Evolutionary conservation across 2,888 invertebrate genomes (phyloP), one percentile per base, ranked within the genome.

Genomic region (Entomobrya multifasciata): DNA sequence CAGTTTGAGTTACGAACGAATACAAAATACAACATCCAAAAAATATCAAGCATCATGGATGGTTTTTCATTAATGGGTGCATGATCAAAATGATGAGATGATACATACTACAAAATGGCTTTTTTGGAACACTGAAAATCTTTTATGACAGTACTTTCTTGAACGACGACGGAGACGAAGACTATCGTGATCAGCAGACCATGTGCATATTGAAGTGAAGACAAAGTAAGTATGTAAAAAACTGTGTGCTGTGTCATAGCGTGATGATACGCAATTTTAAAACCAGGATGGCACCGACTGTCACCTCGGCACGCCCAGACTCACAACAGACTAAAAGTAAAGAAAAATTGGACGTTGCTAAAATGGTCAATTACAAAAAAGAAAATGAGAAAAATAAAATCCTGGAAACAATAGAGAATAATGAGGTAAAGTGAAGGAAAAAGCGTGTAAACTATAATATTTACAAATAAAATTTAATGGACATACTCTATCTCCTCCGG

Each of bases 251-350:
- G 65, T 80, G 47, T 60, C 62, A 30, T 90, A 88, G 90, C 90
- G 90, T 90, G 90, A 87, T 83, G 86, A 82, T 87, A 81, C 86
- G 88, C 90, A 89, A 89, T 90, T 90, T 88, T 87, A 88, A 88
- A 87, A 86, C 80, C 79, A 78, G 90, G 90, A 91, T 90, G 90
- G 91, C 88, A 91, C 91, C 88, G 90, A 90, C 91, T 90, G 91
- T 90, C 91, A 91, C 91, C 89, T 74, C 72, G 74, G 25, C 44
- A 72, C 81, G 49, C 74, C 70, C 47, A n/a, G 76, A 27, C 44
- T 62, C n/a, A n/a, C n/a, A n/a, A n/a, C 49, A 11, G 57, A 60
- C 25, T n/a, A 70, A 72, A n/a, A 60, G 65, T 41, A 77, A 27
- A 84, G 10, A 67, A 70, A 20, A 86, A 78, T n/a, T n/a, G n/a